These are phyloP conservation scores for Rhinatrema bivittatum DNA, from an alignment of 2,797 vertebrate genomes.

Conservation along the genomic window DNA sequence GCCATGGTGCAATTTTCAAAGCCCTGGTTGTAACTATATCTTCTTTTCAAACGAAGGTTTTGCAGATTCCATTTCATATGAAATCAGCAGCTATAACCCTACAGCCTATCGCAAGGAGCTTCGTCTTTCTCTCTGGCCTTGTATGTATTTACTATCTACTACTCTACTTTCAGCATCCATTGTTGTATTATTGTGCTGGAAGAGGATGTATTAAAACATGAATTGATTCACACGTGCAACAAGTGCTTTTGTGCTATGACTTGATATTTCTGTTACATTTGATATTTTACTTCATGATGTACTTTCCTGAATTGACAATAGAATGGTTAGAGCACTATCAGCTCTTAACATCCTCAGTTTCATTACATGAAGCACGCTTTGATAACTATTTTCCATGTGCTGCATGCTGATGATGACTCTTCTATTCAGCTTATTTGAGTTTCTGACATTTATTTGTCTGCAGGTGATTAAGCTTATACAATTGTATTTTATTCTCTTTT, in stretches of 20 bases:
- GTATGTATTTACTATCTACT: neutral
- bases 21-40: no score
- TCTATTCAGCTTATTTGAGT: no score
- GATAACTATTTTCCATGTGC: neutral
- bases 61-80: no score
- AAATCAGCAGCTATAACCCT: no score
- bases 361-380: neutral
- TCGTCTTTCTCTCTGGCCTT: no score
- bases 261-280: conserved; percentile 6
- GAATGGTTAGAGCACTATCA: neutral
- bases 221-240: neutral
- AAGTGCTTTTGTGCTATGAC: neutral
- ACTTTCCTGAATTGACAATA: neutral
- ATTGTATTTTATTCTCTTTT: no score
- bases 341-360: neutral
- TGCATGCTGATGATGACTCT: no score
- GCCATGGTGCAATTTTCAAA: no score
- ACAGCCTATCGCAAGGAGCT: no score
- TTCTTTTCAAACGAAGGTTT: no score
- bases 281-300: neutral
- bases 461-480: no score
- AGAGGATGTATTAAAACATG: conserved; percentile 7
- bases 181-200: conserved; percentile 8
- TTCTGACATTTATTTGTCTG: no score
- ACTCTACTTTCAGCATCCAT: neutral